Conservation (phyloP, 2,113 vertebrate genomes). For the Balaeniceps rex region DNA sequence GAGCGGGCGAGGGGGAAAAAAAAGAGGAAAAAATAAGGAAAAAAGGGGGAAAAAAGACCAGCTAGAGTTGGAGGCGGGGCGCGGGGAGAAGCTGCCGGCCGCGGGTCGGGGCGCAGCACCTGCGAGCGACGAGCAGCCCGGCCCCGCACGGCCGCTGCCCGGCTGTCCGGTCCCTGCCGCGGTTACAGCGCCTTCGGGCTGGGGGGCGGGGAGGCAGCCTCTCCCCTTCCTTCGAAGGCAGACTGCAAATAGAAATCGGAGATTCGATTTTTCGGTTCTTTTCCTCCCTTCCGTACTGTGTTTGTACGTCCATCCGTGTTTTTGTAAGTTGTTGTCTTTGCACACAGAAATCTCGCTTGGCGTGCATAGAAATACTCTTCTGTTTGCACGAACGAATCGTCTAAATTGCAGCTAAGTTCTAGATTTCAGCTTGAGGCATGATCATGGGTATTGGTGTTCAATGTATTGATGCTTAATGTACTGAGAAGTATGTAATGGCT, state of each 20-base stretch:
- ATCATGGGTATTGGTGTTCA: neutral
- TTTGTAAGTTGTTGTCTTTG: neutral
- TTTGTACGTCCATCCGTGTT: neutral
- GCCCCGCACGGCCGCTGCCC: neutral
- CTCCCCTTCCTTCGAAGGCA: neutral
- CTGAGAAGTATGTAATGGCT: neutral
- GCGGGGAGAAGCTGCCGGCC: neutral
- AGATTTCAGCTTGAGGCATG: neutral
- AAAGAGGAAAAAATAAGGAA: neutral
- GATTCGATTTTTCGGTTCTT: neutral
- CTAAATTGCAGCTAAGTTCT: neutral
- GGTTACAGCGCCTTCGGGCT: neutral
- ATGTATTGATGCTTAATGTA: neutral
- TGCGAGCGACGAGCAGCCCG: slow-evolving; percentile 77
- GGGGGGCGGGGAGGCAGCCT: neutral
- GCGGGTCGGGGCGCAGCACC: neutral
- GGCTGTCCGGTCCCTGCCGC: no score
- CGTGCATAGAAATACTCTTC: neutral
- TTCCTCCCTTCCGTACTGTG: neutral
- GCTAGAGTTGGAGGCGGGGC: neutral
- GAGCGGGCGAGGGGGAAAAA: neutral
- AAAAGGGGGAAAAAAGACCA: rapidly evolving
- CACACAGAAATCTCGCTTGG: neutral
- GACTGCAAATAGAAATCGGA: neutral
- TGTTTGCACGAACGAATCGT: neutral